These are phyloP conservation scores for Dasyprocta punctata DNA, from an alignment of 2,113 vertebrate genomes.

Conservation along the genomic window DNA sequence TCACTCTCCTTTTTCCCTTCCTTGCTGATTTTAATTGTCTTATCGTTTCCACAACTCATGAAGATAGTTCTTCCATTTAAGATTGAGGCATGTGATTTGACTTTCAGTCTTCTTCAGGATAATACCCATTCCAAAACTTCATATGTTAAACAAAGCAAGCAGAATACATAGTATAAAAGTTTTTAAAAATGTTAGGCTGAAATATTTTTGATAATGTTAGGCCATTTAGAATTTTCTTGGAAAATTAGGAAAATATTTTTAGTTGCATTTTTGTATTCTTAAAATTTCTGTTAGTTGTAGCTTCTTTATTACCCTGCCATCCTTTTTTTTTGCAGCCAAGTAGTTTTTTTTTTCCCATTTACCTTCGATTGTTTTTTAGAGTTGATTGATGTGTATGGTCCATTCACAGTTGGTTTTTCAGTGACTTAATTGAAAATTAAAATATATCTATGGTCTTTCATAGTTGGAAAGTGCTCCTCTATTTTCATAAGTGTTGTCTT, in stretches of 20 bases:
- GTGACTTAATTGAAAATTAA: not conserved
- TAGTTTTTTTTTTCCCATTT: not conserved
- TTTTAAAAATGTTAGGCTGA: not conserved
- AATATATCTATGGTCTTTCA: constrained; percentile 27
- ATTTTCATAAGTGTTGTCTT: constrained; percentile 85
- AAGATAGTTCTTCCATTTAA: not conserved
- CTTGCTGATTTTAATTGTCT: not conserved
- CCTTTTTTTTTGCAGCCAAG: not conserved
- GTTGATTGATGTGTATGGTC: not conserved
- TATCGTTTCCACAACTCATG: not conserved
- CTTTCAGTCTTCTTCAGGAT: not conserved
- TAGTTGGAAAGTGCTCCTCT: constrained; percentile 64
- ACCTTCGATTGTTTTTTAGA: not conserved
- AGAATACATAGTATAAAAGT: not conserved
- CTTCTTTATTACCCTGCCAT: not conserved
- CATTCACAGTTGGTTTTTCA: not conserved
- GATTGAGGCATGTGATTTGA: not conserved
- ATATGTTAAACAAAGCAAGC: not conserved
- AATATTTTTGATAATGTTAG: not conserved
- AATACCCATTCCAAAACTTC: not conserved
- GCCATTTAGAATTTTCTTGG: constrained; percentile 11
- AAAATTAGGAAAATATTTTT: not conserved
- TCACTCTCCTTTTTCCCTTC: not conserved
- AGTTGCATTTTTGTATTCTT: not conserved
- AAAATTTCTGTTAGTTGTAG: not conserved